Evolutionary conservation across 2,888 invertebrate genomes (phyloP).

Genomic region (Cosmorhoe ocellata): DNA sequence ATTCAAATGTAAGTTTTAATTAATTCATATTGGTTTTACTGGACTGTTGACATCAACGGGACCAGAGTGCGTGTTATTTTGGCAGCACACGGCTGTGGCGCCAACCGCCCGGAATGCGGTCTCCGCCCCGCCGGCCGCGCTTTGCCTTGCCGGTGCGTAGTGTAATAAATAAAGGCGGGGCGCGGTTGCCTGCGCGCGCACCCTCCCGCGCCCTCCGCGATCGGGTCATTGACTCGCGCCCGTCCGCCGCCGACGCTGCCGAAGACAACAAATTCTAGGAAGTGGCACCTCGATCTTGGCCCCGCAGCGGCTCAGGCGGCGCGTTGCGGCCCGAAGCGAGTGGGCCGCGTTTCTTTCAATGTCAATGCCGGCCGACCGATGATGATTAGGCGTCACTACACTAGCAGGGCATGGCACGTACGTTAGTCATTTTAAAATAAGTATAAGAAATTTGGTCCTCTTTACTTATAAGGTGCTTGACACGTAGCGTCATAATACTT

Average conservation of each 20-base stretch:
- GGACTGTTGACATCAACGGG: slow-evolving; percentile 53
- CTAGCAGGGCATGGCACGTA: slow-evolving; percentile 7
- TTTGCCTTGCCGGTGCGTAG: slow-evolving; percentile 62
- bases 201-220: slow-evolving; percentile 75
- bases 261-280: slow-evolving; percentile 67
- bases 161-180: slow-evolving; percentile 83
- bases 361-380: slow-evolving; percentile 71
- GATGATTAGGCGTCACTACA: slow-evolving; percentile 37
- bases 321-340: slow-evolving; percentile 8
- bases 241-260: slow-evolving; percentile 57
- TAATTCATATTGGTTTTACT: slow-evolving; percentile 76
- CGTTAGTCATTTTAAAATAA: too few relatives aligned
- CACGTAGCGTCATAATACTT: too few relatives aligned
- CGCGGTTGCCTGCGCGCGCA: slow-evolving; percentile 81
- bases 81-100: slow-evolving; percentile 60
- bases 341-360: slow-evolving; percentile 56
- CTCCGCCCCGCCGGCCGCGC: slow-evolving; percentile 66
- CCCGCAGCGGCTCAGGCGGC: slow-evolving; percentile 41
- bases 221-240: slow-evolving; percentile 76
- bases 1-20: slow-evolving; percentile 66
- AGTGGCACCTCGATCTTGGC: slow-evolving; percentile 64
- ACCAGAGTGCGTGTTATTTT: slow-evolving; percentile 69
- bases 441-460: too few relatives aligned
- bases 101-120: slow-evolving; percentile 72
- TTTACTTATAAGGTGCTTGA: too few relatives aligned